Percentiles rank a stretch among this genome's conserved stretches.
Conservation (phyloP, 2,113 vertebrate genomes). For the human (Homo sapiens) region DNA sequence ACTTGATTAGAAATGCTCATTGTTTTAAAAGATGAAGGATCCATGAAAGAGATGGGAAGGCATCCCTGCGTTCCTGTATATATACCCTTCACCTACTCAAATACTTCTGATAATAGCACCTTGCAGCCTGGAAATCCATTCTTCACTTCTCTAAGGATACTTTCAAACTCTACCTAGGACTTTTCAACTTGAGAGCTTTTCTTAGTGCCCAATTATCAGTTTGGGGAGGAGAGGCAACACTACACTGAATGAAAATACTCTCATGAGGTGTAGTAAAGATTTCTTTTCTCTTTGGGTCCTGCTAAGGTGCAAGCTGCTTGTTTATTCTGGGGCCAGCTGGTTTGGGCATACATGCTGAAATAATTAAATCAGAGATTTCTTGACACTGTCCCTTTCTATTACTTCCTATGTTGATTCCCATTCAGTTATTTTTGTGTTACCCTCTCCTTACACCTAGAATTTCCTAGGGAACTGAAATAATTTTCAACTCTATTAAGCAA, state of each 20-base stretch:
- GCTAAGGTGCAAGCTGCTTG: not conserved
- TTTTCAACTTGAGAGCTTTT: not conserved
- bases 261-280: not conserved
- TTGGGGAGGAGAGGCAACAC: not conserved
- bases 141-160: not conserved
- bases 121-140: not conserved
- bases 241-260: not conserved
- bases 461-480: constrained; percentile 18
- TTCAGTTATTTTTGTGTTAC: not conserved
- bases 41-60: not conserved
- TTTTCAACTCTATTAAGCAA: not conserved
- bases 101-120: not conserved
- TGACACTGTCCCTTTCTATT: not conserved
- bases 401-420: not conserved
- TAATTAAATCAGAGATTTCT: not conserved
- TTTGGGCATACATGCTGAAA: not conserved
- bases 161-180: not conserved
- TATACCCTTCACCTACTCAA: not conserved
- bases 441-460: not conserved
- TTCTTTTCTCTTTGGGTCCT: not conserved
- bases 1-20: not conserved
- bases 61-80: not conserved
- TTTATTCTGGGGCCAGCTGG: not conserved
- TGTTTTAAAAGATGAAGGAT: not conserved
- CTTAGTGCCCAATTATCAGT: not conserved